Percentiles rank a stretch among this genome's conserved stretches.
Evolutionary conservation across 2,888 invertebrate genomes (phyloP).

Genomic region (Galeopsomyia nigrocyanea): DNA sequence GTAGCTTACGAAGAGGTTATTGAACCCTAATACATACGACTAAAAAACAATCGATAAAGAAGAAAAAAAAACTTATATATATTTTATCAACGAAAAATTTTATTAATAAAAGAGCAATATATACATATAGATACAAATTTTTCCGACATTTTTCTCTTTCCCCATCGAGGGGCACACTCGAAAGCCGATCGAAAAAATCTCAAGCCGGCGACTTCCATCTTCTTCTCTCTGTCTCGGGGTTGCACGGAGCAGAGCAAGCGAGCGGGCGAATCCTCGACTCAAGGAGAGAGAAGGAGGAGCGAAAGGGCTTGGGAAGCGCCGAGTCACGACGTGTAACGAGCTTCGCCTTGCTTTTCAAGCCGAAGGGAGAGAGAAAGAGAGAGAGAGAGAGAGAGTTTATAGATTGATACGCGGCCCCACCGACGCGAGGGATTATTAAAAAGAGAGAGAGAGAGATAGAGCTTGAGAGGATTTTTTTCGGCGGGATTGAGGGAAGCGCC

Average conservation of each 20-base stretch:
- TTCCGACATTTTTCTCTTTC: slow-evolving; percentile 14
- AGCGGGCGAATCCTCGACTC: slow-evolving; percentile 5
- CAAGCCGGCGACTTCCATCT: too few species aligned
- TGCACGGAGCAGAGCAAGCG: too few species aligned
- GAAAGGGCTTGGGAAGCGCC: background rate
- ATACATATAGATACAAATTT: slow-evolving; percentile 16
- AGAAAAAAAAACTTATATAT: too few species aligned
- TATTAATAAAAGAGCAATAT: too few species aligned
- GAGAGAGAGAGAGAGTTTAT: slow-evolving; percentile 42
- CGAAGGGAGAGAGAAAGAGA: slow-evolving; percentile 5
- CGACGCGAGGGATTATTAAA: slow-evolving; percentile 47
- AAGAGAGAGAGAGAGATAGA: slow-evolving; percentile 36
- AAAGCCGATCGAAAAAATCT: background rate
- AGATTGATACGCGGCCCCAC: slow-evolving; percentile 50
- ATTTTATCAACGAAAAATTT: too few species aligned
- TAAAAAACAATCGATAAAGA: too few species aligned
- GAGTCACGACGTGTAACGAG: slow-evolving; percentile 1
- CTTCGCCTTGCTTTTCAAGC: too few species aligned
- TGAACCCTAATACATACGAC: too few species aligned
- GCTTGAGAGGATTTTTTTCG: slow-evolving; percentile 22
- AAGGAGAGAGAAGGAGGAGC: slow-evolving; percentile 20
- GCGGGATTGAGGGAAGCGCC: background rate
- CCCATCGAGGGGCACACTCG: slow-evolving; percentile 4
- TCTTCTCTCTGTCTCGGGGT: too few species aligned
- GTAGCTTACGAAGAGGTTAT: too few species aligned